Percentiles rank a stretch among this genome's conserved stretches.
Evolutionary conservation across 2,888 invertebrate species (phyloP).

Genomic region (Cheilosia urbana): DNA sequence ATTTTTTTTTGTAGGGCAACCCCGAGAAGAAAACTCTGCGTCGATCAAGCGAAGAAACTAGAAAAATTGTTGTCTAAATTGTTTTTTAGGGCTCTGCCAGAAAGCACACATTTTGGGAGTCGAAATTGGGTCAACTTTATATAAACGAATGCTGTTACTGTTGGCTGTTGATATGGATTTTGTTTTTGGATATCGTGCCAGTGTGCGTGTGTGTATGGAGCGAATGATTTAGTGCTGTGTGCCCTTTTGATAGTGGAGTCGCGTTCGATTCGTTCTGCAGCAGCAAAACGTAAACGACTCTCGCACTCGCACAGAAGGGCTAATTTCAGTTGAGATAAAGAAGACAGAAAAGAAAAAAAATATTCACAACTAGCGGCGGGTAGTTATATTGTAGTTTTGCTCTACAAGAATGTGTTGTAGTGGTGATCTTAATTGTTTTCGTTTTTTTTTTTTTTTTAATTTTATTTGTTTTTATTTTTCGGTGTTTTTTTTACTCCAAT

Average conservation of each 20-base stretch:
- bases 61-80: slow-evolving; percentile 72
- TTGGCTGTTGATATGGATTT: slow-evolving; percentile 60
- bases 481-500: slow-evolving; percentile 36
- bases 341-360: slow-evolving; percentile 4
- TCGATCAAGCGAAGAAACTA: slow-evolving; percentile 70
- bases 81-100: slow-evolving; percentile 71
- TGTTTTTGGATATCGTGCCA: slow-evolving; percentile 18
- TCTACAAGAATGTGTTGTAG: slow-evolving; percentile 30
- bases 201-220: slow-evolving; percentile 46
- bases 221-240: slow-evolving; percentile 70
- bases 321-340: slow-evolving; percentile 50
- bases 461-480: slow-evolving; percentile 51
- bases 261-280: slow-evolving; percentile 19
- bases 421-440: slow-evolving; percentile 74
- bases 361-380: slow-evolving; percentile 16
- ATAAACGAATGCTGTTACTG: slow-evolving; percentile 49
- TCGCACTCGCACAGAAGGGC: slow-evolving; percentile 56
- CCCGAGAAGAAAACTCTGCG: slow-evolving; percentile 59
- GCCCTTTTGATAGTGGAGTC: slow-evolving; percentile 69
- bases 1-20: slow-evolving; percentile 70
- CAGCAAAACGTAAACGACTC: background rate
- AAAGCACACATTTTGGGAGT: slow-evolving; percentile 71
- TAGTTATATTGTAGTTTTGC: slow-evolving; percentile 19
- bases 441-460: slow-evolving; percentile 37
- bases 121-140: slow-evolving; percentile 72